phyloP scores from a whole-genome alignment of 2,888 invertebrate species.

The Dicranocentrus wangi region DNA sequence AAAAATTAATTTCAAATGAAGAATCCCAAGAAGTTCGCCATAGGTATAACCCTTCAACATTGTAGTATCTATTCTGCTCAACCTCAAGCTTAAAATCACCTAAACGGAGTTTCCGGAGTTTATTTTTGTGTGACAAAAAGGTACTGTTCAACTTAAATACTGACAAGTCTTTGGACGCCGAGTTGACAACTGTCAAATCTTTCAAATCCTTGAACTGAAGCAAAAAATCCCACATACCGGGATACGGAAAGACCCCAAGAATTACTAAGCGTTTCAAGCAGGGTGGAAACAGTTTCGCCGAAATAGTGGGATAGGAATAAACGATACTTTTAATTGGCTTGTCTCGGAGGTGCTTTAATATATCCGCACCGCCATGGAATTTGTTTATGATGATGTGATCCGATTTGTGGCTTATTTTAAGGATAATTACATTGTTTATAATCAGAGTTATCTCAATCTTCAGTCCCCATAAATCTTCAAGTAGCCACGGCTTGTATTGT shows the following conservation, averaged over 20 bases:
- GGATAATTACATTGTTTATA: constrained; percentile 47
- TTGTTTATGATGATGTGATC: constrained; percentile 44
- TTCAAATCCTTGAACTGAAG: constrained; percentile 43
- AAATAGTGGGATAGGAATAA: constrained; percentile 25
- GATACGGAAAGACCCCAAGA: constrained; percentile 17
- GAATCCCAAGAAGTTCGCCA: constrained; percentile 45
- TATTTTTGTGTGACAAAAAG: constrained; percentile 31
- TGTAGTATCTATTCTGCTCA: constrained; percentile 20
- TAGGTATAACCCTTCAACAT: constrained; percentile 35
- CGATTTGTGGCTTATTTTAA: constrained; percentile 27
- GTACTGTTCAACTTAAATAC: constrained; percentile 24
- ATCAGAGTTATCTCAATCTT: constrained; percentile 43
- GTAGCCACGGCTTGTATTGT: constrained; percentile 4
- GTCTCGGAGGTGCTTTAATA: constrained; percentile 22
- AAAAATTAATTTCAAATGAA: constrained; percentile 52
- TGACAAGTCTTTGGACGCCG: background rate
- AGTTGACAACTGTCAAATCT: constrained; percentile 36
- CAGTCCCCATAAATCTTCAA: constrained; percentile 37
- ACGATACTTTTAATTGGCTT: constrained; percentile 36
- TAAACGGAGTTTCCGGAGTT: constrained; percentile 34
- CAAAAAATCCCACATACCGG: constrained; percentile 22
- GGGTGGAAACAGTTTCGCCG: constrained; percentile 21
- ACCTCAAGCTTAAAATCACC: constrained; percentile 24
- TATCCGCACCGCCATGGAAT: constrained; percentile 1
- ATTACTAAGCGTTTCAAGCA: constrained; percentile 39